These are phyloP conservation scores for Mormyrops boulengeri DNA, from an alignment of 2,797 vertebrate genomes.

Conservation along the genomic window DNA sequence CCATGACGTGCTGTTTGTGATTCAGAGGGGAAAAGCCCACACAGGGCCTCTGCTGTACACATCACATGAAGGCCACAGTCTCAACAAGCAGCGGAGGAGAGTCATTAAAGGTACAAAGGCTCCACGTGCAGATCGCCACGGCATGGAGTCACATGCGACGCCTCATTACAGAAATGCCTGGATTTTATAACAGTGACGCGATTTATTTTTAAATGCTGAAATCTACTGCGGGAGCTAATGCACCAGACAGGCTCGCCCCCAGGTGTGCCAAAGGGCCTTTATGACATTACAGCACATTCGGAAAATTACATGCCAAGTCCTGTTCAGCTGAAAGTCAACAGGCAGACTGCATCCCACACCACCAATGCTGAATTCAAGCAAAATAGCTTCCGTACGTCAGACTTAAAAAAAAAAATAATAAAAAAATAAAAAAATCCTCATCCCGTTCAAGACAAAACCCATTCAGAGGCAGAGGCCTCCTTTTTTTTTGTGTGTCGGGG, in stretches of 20 bases:
- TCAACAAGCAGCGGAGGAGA: neutral
- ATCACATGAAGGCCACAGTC: neutral
- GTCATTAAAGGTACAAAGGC: neutral
- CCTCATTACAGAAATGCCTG: neutral
- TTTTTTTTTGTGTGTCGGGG: neutral
- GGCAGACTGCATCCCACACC: neutral
- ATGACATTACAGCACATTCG: neutral
- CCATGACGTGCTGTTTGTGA: neutral
- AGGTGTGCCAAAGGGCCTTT: neutral
- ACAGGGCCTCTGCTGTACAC: neutral
- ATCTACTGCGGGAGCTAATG: neutral
- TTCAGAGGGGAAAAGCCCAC: neutral
- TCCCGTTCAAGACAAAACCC: conserved; percentile 14
- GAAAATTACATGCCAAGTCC: neutral
- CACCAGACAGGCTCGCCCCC: neutral
- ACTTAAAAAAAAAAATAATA: neutral
- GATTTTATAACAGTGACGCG: neutral
- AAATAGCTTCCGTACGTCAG: neutral
- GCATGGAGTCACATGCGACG: neutral
- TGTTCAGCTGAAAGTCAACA: neutral
- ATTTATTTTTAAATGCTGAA: conserved; percentile 4
- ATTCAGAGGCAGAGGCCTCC: neutral
- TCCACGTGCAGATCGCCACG: neutral
- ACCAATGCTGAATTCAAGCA: neutral
- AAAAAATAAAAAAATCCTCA: neutral